A percentile compares a stretch with the other conserved stretches of the same genome.
Conservation (phyloP, 2,888 invertebrate species). For the Saturnia japonica region DNA sequence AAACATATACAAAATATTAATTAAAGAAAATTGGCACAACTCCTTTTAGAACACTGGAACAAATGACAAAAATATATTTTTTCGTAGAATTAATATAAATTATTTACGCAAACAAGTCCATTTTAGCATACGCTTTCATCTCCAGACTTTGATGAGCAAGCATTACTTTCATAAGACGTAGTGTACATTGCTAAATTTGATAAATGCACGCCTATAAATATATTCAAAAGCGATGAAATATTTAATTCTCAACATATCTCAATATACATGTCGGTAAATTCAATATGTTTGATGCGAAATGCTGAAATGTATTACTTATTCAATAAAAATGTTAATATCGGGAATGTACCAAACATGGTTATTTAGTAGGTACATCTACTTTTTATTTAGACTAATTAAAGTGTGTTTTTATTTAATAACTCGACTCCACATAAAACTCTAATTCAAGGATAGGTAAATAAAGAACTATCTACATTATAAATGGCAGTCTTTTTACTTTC, state of each 20-base stretch:
- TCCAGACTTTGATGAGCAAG: not conserved
- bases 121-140: not conserved
- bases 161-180: not conserved
- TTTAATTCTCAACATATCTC: conserved; percentile 1
- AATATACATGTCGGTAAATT: not conserved
- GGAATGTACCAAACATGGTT: not conserved
- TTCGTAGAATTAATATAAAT: not conserved
- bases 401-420: not conserved
- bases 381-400: not conserved
- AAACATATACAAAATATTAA: not conserved
- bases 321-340: not conserved
- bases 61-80: not conserved
- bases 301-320: not conserved
- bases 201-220: not conserved
- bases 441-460: not conserved
- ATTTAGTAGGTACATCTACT: not conserved
- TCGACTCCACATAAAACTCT: not conserved
- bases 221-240: conserved; percentile 4
- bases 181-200: conserved; percentile 2
- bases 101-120: not conserved
- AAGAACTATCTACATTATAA: too few relatives aligned
- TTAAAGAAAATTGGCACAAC: not conserved
- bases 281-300: not conserved
- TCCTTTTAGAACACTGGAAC: not conserved
- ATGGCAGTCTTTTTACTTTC: not conserved